Base-by-base conservation (phyloP, 2,888 invertebrate species). In the Ochropleura plecta region DNA sequence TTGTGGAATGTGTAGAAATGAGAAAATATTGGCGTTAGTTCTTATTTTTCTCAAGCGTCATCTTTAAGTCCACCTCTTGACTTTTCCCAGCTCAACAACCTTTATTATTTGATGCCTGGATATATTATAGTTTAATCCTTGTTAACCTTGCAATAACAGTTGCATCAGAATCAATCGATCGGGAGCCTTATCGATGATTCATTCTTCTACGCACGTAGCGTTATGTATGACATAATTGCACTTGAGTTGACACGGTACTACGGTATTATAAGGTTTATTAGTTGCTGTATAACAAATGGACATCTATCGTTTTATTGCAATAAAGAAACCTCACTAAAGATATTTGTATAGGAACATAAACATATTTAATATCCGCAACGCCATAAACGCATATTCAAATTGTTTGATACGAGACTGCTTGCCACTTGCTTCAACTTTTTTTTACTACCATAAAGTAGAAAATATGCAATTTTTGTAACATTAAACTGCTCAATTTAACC, bases 121-220 rank as follows among this genome's bases (percentile, higher is more conserved):
- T 69, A 55, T 55, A 76, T 67, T n/a, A n/a, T n/a, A n/a, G 63
- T n/a, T 70, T 66, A 70, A 71, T 76, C 72, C 69, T 68, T 18
- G 68, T 68, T 76, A 79, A 82, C 82, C 82, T 79, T 76, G 70
- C 60, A 79, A 64, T 71, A 57, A 57, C 70, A 42, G 64, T 71
- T 79, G 82, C 82, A 79, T 73, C 76, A 76, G 67, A 77, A 70
- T 76, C 68, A 63, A 75, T 79, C 70, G 74, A 78, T 74, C 64
- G 46, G 44, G 40, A 81, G 12, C 44, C 30, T 69, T 80, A 80
- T 71, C 69, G 51, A 70, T 81, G 81, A 78, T 51, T 73, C 78
- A 81, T 51, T 12, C 20, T 40, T 55, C 12, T 30, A 60, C 42
- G 12, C 62, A 14, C 12, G 55, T 73, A 48, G 40, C 67, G 49